phyloP scores from a whole-genome alignment of 2,797 vertebrate species.

The Microchirus variegatus region DNA sequence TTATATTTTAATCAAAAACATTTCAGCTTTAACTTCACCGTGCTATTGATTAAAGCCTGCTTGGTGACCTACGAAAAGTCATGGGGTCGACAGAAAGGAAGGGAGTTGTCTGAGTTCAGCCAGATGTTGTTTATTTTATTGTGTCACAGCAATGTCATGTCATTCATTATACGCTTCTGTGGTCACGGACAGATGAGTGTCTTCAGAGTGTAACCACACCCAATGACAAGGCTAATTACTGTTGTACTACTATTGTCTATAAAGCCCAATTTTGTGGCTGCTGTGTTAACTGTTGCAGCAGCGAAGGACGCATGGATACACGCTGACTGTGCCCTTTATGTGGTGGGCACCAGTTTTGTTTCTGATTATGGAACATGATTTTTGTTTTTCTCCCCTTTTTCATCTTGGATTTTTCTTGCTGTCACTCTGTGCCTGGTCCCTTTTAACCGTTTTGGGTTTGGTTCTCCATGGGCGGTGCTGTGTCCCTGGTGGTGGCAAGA shows the following conservation, averaged over 20 bases:
- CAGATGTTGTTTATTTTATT: slow-evolving; percentile 73
- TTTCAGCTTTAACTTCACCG: not conserved
- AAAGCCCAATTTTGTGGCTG: slow-evolving; percentile 70
- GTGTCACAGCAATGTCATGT: slow-evolving; percentile 59
- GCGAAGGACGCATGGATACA: slow-evolving; percentile 67
- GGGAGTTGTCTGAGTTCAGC: slow-evolving; percentile 46
- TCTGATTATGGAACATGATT: slow-evolving; percentile 77
- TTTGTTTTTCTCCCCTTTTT: slow-evolving; percentile 50
- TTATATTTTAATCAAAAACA: not conserved
- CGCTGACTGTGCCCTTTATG: slow-evolving; percentile 67
- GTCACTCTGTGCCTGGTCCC: slow-evolving; percentile 50
- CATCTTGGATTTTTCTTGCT: slow-evolving; percentile 51
- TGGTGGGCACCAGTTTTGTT: slow-evolving; percentile 72
- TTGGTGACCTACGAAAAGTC: slow-evolving; percentile 33
- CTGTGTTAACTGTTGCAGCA: slow-evolving; percentile 66
- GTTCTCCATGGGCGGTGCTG: slow-evolving; percentile 49
- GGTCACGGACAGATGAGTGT: slow-evolving; percentile 58
- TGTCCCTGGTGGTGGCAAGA: slow-evolving; percentile 35
- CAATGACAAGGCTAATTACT: slow-evolving; percentile 72
- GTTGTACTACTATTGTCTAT: slow-evolving; percentile 71
- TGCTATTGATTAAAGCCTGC: slow-evolving; percentile 3
- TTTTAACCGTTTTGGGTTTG: slow-evolving; percentile 55
- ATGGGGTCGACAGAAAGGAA: slow-evolving; percentile 49
- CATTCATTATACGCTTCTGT: slow-evolving; percentile 69
- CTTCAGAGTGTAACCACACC: slow-evolving; percentile 58